Evolutionary conservation across 2,888 invertebrate genomes (phyloP).

Genomic region (Eupithecia pulchellata): DNA sequence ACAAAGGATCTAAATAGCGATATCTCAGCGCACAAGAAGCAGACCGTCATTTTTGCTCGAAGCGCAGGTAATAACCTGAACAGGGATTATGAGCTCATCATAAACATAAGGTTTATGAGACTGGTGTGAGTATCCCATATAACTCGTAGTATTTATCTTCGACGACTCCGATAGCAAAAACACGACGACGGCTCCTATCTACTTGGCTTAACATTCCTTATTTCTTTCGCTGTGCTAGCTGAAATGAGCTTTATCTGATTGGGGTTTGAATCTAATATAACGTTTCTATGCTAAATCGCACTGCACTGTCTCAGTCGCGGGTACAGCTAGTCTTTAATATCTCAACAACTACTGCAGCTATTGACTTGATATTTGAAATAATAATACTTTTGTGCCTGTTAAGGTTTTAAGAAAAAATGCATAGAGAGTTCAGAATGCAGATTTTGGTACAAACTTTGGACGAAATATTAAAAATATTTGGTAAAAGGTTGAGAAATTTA

Average conservation of each 20-base stretch:
- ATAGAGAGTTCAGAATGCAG: too few relatives aligned
- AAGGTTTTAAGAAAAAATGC: too few relatives aligned
- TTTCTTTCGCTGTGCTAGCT: not conserved
- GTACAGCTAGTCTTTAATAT: too few relatives aligned
- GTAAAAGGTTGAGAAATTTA: too few relatives aligned
- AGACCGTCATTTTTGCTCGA: not conserved
- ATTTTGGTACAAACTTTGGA: too few relatives aligned
- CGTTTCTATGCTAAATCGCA: not conserved
- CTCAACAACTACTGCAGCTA: too few relatives aligned
- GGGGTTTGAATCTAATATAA: not conserved
- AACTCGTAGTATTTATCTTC: conserved; percentile 25
- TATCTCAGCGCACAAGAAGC: not conserved
- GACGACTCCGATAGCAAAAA: conserved; percentile 24
- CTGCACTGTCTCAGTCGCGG: not conserved
- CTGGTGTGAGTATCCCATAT: conserved; percentile 27
- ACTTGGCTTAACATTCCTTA: not conserved
- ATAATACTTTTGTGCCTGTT: too few relatives aligned
- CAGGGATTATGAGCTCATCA: conserved; percentile 24
- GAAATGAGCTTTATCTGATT: not conserved
- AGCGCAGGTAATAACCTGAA: conserved; percentile 30
- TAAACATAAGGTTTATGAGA: conserved; percentile 36
- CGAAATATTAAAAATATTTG: too few relatives aligned
- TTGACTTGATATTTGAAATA: too few relatives aligned
- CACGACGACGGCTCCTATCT: not conserved
- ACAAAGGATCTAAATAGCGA: not conserved